phyloP scores from a whole-genome alignment of 2,888 invertebrate species.

The Troilus luridus region DNA sequence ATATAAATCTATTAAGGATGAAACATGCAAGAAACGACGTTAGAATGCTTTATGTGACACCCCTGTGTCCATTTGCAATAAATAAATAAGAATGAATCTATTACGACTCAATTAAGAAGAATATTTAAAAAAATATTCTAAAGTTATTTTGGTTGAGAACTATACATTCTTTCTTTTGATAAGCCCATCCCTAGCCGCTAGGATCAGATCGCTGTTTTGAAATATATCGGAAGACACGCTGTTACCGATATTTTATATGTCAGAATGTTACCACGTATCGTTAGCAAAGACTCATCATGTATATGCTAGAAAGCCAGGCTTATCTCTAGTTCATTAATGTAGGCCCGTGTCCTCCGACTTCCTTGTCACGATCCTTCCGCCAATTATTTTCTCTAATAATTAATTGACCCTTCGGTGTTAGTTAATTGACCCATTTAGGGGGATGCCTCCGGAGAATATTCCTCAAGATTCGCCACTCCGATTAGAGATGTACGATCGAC shows the following conservation, averaged over 20 bases:
- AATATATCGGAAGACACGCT: background rate
- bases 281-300: background rate
- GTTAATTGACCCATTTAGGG: background rate
- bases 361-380: background rate
- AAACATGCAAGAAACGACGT: no score
- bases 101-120: no score
- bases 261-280: background rate
- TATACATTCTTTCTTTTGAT: no score
- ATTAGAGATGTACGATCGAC: slow-evolving; percentile 2
- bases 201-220: background rate
- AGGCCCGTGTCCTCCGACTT: background rate
- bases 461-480: background rate
- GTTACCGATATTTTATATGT: background rate
- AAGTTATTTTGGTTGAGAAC: no score
- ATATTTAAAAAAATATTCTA: no score
- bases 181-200: no score
- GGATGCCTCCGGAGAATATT: background rate
- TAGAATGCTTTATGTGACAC: no score
- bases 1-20: no score
- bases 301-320: background rate
- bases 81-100: no score
- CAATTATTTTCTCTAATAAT: background rate
- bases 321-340: background rate
- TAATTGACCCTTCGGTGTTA: slow-evolving; percentile 28
- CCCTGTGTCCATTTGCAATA: no score